Base-by-base conservation (phyloP, 2,113 vertebrate genomes). In the Calyptomena viridis region DNA sequence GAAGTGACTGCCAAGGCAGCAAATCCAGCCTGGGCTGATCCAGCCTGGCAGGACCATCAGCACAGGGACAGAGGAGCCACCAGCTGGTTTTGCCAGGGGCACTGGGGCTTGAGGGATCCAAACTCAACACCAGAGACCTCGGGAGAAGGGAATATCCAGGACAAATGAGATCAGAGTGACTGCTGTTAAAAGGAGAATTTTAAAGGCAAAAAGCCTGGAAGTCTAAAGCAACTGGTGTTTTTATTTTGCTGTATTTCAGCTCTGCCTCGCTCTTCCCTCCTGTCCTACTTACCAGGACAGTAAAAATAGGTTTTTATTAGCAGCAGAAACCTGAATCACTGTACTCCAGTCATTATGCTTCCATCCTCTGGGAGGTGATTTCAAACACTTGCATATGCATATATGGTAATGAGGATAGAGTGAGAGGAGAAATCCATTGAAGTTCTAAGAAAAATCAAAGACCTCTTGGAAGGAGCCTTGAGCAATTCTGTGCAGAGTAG, bases 281-380 rank as follows among this genome's bases (percentile, higher is more conserved):
- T 92, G 95, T 86, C 95, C 96, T 97, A 96, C 95, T 96, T 97
- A 96, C 33, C 81, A 93, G 79, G 68, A 89, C 81, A 95, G 73
- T 96, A 96, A 97, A 97, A 97, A 97, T 94, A 97, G 95, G 88
- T 58, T 95, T 96, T 93, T 95, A 96, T 95, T 95, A 94, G 94
- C 83, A 95, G 91, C 86, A 91, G 92, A 95, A 97, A 95, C 93
- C 96, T 97, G 96, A 93, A 95, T 96, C 87, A 94, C 94, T 96
- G 93, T 85, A 95, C 87, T 96, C 91, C 50, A 96, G 89, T 87
- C 90, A 85, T 94, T 91, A 93, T 66, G 95, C 94, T 75, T 93
- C 89, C 85, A 80, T 95, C 96, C 95, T 95, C 95, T 19, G 94
- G 97, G 95, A 96, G 92, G 94, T 91, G 84, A 95, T 94, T 93